Evolutionary conservation across 2,888 invertebrate genomes (phyloP), one percentile per base, ranked within the genome.

Genomic region (Yponomeuta malinellus): DNA sequence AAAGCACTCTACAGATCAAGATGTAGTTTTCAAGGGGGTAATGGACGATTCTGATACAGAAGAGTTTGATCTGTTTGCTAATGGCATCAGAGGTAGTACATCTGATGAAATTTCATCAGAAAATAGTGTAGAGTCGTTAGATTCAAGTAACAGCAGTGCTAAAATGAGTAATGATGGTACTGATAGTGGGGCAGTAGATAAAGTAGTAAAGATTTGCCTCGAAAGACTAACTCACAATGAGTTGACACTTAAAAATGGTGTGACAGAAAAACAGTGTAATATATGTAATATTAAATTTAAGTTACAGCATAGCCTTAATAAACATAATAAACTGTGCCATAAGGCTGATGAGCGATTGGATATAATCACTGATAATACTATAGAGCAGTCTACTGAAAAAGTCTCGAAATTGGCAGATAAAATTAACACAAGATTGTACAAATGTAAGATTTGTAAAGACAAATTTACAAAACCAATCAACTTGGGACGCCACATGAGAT

Each of bases 361-460:
- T 15, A 3, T 59, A 15, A 59, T 15, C 2, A 12, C 52, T 59
- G 52, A 59, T 15, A 12, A 4, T 15, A 23, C n/a, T 68, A 9
- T 0, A 68, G 3, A 68, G 8, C 12, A 48, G 12, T 8, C 37
- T n/a, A 1, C 65, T 15, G 15, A 23, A 43, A 68, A 68, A 67
- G 67, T 6, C 3, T 67, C 31, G 65, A 65, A 65, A 65, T 3
- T 10, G 8, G 10, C 2, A 69, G n/a, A 69, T 59, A 29, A 23
- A 12, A 43, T 15, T 5, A 59, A 15, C 23, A 52, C 37, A 5
- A 70, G 48, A 23, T 10, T 10, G 8, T 71, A 43, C 63, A 63
- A 71, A 23, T 71, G 71, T 71, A 68, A 71, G 63, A 59, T 71
- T 8, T 71, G 71, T 23, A 63, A 43, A 6, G 23, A 9, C 23